Base-by-base conservation (phyloP, 2,888 invertebrate genomes). In the Plebejus argus region DNA sequence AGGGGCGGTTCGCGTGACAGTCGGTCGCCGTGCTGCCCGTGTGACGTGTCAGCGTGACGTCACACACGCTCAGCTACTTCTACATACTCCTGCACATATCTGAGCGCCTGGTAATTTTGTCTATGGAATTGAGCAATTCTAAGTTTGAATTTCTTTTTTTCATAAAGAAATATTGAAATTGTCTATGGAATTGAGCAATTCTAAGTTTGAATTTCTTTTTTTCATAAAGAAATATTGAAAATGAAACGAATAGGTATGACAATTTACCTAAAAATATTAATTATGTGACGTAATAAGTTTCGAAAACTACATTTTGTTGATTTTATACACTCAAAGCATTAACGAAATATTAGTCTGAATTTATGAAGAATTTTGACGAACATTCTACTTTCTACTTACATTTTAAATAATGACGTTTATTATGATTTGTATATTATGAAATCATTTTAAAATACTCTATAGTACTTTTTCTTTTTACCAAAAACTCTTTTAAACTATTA, bases 1-100 rank as follows among this genome's bases (percentile, higher is more conserved):
- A 93, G 83, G 84, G 85, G 15, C 79, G 89, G 79, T 79, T 91
- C 80, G 89, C 89, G 88, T 89, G 89, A 89, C 89, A 81, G 49
- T 39, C 82, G 81, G 82, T 90, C 78, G 88, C 90, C 82, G 81
- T 89, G 76, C 84, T 90, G 78, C 85, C 84, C 81, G 88, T 87
- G 81, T 90, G 53, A 53, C 53, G 18, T 90, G 78, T 85, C 84
- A 80, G 89, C 86, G 81, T 91, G 89, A 90, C 85, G 28, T 45
- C 74, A 23, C 15, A 10, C 10, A 33, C 18, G 8, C 61, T 20
- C 6, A 15, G 15, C 18, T 28, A 66, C 66, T 33, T 18, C 33
- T 18, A 28, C 66, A 66, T 28, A 66, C 28, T 33, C 66, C 66
- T 28, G 66, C 66, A 66, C 66, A 28, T 33, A 33, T 66, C 66